Base-by-base conservation (phyloP, 64 coral and sea anemone species). In the Pachyseris speciosa region DNA sequence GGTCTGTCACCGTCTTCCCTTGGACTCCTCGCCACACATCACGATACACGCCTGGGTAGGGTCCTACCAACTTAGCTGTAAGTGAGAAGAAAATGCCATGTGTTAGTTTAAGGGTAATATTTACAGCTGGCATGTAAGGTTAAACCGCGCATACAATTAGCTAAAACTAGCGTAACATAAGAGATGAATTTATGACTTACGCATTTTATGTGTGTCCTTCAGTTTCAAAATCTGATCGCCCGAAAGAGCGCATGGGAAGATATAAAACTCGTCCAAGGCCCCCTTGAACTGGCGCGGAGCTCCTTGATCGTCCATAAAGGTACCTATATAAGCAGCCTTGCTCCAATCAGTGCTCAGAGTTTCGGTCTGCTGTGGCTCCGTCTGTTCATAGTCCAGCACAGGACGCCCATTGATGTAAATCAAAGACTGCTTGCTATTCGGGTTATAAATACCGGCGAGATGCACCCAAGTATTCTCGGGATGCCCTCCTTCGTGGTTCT, bases 251-350 rank as follows among this genome's bases (percentile, higher is more conserved):
- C 95, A 97, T 4, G 95, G 95, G 80, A 97, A 97, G 32, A 97
- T 93, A 33, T 97, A 97, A 72, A 97, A 97, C 64, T 97, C 95
- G 50, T 97, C 95, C 72, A 97, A 76, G 37, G 91, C 86, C 50
- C 95, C 95, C 37, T 89, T 83, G 49, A 97, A 64, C 71, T 97
- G 91, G 6, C 91, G 70, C 49, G 69, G 59, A 25, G 79, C 33
- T 28, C 89, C 87, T 30, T 89, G 75, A 28, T 88, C 79, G 19
- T 88, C 86, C 36, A 65, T 86, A 40, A 92, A 91, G 11, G 86
- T 70, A 12, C 95, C 95, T 42, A 97, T 97, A 10, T 93, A 92
- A 12, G 67, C 95, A 47, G 37, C 80, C 37, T 90, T 80, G 77
- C 66, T 73, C 95, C 95, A 97, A 50, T 97, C 95, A 5, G 91